Conservation (phyloP, 2,797 vertebrate genomes). For the Chloroceryle amazona region DNA sequence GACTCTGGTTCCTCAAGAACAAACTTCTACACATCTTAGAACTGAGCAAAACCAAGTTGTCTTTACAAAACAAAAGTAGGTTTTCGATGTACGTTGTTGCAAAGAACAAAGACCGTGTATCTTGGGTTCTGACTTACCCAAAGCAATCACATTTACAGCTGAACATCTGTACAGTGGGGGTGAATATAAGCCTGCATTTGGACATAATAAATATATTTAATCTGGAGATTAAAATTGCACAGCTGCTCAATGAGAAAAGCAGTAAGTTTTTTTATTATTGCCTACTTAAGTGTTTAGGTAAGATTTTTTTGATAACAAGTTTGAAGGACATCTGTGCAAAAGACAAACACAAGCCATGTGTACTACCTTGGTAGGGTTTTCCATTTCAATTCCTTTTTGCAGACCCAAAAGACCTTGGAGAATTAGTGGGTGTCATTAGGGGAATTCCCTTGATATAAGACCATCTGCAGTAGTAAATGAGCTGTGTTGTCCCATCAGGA, state of each 20-base stretch:
- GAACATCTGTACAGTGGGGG: not conserved
- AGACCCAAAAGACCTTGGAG: not conserved
- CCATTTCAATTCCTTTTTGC: not conserved
- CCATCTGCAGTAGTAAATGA: not conserved
- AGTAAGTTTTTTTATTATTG: not conserved
- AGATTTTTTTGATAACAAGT: not conserved
- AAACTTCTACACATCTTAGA: not conserved
- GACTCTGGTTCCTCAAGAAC: not conserved
- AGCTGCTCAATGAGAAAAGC: conserved; percentile 6
- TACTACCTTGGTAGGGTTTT: not conserved
- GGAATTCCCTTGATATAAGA: not conserved
- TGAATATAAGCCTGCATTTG: not conserved
- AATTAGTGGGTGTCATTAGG: not conserved
- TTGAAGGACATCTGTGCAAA: not conserved
- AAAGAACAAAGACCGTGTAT: not conserved
- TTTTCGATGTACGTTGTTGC: not conserved
- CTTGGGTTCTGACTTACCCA: not conserved
- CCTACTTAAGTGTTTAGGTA: not conserved
- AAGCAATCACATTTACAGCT: not conserved
- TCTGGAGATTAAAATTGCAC: not conserved
- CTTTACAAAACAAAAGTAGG: not conserved
- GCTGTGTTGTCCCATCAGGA: not conserved
- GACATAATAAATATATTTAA: not conserved
- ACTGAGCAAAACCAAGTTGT: not conserved
- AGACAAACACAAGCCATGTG: not conserved